phyloP scores from a whole-genome alignment of 1,140 invertebrate genomes.

The Aporrectodea caliginosa region DNA sequence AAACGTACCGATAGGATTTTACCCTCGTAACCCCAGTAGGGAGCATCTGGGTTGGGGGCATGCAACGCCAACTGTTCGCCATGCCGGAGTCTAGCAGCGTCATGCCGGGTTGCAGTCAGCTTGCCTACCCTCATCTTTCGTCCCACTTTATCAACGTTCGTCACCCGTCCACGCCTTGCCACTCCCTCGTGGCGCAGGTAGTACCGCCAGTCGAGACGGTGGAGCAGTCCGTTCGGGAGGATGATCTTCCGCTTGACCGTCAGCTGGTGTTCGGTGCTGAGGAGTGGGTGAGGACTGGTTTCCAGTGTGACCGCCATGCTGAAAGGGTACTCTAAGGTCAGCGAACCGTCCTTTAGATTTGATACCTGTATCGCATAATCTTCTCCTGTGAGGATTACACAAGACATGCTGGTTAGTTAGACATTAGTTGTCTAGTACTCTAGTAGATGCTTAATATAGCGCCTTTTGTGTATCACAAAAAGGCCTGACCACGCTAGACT shows the following conservation, averaged over 20 bases:
- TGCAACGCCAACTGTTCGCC: constrained; percentile 67
- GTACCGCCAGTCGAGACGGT: constrained; percentile 91
- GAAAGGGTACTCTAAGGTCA: constrained; percentile 56
- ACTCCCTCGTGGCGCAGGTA: constrained; percentile 47
- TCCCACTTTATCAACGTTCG: constrained; percentile 41
- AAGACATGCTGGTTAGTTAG: no score
- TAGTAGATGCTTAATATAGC: no score
- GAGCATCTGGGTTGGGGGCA: neutral
- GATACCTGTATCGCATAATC: constrained; percentile 50
- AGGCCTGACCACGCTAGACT: no score
- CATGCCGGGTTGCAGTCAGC: neutral
- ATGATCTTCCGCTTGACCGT: constrained; percentile 88
- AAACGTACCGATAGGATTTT: neutral
- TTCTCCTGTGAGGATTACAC: constrained; percentile 35
- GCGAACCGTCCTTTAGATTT: constrained; percentile 54
- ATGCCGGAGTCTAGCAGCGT: constrained; percentile 66
- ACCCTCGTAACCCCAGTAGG: constrained; percentile 3
- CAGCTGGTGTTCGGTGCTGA: constrained; percentile 70
- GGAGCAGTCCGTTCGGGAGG: constrained; percentile 72
- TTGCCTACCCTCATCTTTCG: constrained; percentile 50
- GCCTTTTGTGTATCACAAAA: no score
- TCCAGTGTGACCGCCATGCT: constrained; percentile 54
- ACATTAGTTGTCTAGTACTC: no score
- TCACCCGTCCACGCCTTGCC: neutral
- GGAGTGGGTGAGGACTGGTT: constrained; percentile 75